These are phyloP conservation scores for Galerucella pusilla DNA, from an alignment of 2,888 invertebrate genomes.

Conservation along the genomic window DNA sequence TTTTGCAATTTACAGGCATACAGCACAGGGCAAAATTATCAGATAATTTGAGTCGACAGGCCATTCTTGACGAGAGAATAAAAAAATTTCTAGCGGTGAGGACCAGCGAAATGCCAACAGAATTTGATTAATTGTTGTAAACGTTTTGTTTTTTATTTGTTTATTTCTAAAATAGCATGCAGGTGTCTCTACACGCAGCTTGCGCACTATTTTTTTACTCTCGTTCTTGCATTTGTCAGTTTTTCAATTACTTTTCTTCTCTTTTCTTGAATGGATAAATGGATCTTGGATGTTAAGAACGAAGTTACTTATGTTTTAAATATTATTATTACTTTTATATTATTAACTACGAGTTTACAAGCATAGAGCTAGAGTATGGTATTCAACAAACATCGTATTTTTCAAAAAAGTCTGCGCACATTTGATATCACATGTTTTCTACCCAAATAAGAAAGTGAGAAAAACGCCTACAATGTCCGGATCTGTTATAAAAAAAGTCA, in stretches of 20 bases:
- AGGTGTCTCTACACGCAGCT: conserved; percentile 63
- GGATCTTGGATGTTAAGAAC: conserved; percentile 18
- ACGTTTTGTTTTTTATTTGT: conserved; percentile 38
- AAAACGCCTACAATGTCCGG: too few species aligned
- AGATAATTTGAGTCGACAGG: conserved; percentile 84
- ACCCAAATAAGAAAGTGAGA: neutral
- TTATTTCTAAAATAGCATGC: conserved; percentile 55
- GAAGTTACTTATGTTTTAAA: conserved; percentile 1
- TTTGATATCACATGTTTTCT: conserved; percentile 8
- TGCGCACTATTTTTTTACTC: conserved; percentile 56
- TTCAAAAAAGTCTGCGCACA: neutral
- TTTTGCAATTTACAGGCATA: conserved; percentile 57
- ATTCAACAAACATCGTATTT: conserved; percentile 13
- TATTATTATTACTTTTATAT: neutral
- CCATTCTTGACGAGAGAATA: conserved; percentile 92
- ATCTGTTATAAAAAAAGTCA: too few species aligned
- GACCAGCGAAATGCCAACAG: conserved; percentile 22
- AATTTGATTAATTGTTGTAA: conserved; percentile 34
- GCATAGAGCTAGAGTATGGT: conserved; percentile 26
- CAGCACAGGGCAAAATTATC: conserved; percentile 76
- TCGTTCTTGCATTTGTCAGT: conserved; percentile 50
- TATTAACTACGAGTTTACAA: too few species aligned
- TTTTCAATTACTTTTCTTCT: conserved; percentile 26
- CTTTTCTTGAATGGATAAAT: conserved; percentile 29
- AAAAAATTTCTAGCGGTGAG: conserved; percentile 94